Percentiles rank a stretch among this genome's conserved stretches.
These are phyloP conservation scores for Folsomia candida DNA, from an alignment of 2,888 invertebrate genomes.

Conservation along the genomic window DNA sequence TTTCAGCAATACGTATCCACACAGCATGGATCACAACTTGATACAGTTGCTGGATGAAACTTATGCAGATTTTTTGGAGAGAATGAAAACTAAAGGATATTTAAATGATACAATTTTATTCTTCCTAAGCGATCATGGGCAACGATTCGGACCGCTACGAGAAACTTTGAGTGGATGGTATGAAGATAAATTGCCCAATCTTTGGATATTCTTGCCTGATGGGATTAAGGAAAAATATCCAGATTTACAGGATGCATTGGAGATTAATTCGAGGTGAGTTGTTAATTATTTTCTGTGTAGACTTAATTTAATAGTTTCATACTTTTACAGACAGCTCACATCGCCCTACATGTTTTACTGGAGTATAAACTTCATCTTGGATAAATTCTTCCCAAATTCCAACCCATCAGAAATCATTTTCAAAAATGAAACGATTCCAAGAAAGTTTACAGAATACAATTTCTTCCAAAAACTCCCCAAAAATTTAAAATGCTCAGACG, in stretches of 20 bases:
- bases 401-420: background rate
- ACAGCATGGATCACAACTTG: background rate
- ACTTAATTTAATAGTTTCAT: background rate
- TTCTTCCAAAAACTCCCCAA: background rate
- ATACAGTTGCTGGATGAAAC: conserved; percentile 16
- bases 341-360: conserved; percentile 25
- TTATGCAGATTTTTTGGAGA: conserved; percentile 21
- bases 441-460: background rate
- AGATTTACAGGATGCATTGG: conserved; percentile 10
- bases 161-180: conserved; percentile 68
- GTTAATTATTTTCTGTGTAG: background rate
- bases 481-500: conserved; percentile 11
- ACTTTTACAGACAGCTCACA: conserved; percentile 22
- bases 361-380: conserved; percentile 21
- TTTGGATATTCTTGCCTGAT: conserved; percentile 67
- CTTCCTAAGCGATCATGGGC: conserved; percentile 73
- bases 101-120: conserved; percentile 67
- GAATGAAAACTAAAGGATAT: conserved; percentile 60
- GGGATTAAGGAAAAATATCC: conserved; percentile 55
- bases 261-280: conserved; percentile 22
- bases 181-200: conserved; percentile 72
- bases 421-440: no score
- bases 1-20: conserved; percentile 6
- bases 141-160: conserved; percentile 69
- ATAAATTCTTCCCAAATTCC: conserved; percentile 6